Evolutionary conservation across 2,113 vertebrate species (phyloP).

Genomic region (Ancistrus triradiatus): DNA sequence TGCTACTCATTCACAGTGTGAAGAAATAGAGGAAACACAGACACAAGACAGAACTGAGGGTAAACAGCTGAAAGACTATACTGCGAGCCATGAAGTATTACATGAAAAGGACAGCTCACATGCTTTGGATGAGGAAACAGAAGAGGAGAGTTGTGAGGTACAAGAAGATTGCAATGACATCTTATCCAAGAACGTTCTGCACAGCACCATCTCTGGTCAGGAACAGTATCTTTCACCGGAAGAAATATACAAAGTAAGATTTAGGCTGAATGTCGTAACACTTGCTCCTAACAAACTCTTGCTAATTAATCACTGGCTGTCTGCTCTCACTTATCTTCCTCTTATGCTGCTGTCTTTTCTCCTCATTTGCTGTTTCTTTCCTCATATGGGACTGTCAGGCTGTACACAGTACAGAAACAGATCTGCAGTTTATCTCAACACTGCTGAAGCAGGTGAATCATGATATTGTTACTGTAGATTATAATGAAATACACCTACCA

Average conservation of each 20-base stretch:
- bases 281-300: no score
- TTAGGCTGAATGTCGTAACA: not conserved
- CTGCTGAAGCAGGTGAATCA: no score
- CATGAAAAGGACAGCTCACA: not conserved
- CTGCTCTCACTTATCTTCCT: no score
- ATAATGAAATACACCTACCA: no score
- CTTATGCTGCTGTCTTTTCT: no score
- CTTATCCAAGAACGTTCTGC: not conserved
- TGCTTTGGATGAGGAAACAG: not conserved
- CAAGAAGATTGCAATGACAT: conserved; percentile 12
- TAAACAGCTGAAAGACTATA: conserved; percentile 1
- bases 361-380: no score
- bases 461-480: no score
- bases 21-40: conserved; percentile 8
- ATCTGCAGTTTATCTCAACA: no score
- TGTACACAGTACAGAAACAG: no score
- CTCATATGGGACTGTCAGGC: no score
- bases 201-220: conserved; percentile 11
- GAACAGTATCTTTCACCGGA: conserved; percentile 52
- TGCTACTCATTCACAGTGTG: not conserved
- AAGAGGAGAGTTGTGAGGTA: not conserved
- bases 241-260: conserved; percentile 60
- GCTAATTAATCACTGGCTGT: no score
- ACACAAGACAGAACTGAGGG: no score
- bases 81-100: not conserved